Conservation (phyloP, 2,888 invertebrate genomes). For the Geotrupes spiniger region DNA sequence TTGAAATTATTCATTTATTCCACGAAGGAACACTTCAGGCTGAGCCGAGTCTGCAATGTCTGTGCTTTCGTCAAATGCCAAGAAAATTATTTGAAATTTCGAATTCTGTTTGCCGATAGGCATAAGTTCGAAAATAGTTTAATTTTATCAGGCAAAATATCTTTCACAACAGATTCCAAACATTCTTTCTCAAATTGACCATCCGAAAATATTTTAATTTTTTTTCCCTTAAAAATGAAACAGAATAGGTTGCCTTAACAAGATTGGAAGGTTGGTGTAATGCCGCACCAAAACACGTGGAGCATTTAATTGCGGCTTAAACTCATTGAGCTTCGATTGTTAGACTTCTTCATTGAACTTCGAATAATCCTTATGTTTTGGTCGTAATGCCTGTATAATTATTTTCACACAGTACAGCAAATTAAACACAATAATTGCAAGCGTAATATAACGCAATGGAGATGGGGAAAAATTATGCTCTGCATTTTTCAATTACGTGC, state of each 20-base stretch:
- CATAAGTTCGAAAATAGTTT: slow-evolving; percentile 22
- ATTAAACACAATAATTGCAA: no score
- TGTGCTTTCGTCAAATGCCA: no score
- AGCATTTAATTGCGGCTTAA: no score
- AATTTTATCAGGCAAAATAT: slow-evolving; percentile 21
- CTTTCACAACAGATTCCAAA: slow-evolving; percentile 23
- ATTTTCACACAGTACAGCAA: slow-evolving; percentile 27
- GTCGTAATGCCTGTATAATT: no score
- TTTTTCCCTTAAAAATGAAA: slow-evolving; percentile 14
- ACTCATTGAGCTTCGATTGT: slow-evolving; percentile 19
- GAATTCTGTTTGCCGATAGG: slow-evolving; percentile 22
- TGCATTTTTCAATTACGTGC: no score
- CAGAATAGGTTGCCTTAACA: slow-evolving; percentile 25
- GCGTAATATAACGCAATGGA: no score
- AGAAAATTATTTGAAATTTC: slow-evolving; percentile 24
- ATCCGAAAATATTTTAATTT: slow-evolving; percentile 12
- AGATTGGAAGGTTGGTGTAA: slow-evolving; percentile 25
- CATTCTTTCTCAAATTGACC: slow-evolving; percentile 26
- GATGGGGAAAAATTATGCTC: no score
- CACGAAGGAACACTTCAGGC: slow-evolving; percentile 18
- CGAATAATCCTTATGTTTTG: slow-evolving; percentile 24
- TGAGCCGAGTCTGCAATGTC: slow-evolving; percentile 19
- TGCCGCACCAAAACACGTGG: slow-evolving; percentile 20
- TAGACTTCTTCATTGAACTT: slow-evolving; percentile 18
- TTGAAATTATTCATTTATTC: no score